phyloP scores from a whole-genome alignment of 2,113 vertebrate species.

The Euleptes europaea region DNA sequence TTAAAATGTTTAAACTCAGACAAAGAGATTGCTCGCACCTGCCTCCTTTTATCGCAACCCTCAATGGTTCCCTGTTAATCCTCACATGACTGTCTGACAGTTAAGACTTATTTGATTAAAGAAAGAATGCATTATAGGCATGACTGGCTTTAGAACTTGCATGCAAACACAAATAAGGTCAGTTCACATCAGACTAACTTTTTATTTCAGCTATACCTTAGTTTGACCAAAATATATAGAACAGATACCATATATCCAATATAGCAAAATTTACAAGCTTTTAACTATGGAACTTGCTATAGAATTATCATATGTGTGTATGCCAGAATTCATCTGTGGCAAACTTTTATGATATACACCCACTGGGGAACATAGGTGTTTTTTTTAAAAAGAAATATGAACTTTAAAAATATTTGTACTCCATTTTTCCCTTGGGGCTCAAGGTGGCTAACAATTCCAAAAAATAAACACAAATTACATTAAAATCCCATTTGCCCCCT shows the following conservation, averaged over 20 bases:
- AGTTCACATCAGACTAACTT: background rate
- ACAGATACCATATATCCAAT: background rate
- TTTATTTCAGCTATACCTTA: background rate
- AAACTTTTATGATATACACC: background rate
- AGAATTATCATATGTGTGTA: background rate
- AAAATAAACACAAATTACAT: no score
- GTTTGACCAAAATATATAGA: background rate
- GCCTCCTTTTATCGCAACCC: constrained; percentile 3
- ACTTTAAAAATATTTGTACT: background rate
- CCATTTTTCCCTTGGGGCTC: no score
- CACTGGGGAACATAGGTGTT: background rate
- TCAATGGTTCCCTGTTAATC: background rate
- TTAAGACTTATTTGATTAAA: constrained; percentile 1
- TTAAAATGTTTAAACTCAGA: constrained; percentile 1
- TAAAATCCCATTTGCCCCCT: no score
- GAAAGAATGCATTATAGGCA: background rate
- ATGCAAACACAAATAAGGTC: background rate
- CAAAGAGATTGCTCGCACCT: constrained; percentile 2
- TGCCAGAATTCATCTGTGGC: background rate
- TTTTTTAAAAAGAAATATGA: background rate
- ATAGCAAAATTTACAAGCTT: background rate
- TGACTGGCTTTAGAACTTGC: background rate
- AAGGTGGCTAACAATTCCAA: no score
- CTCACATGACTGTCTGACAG: background rate
- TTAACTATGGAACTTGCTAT: background rate